A percentile compares a stretch with the other conserved stretches of the same genome.
phyloP scores from a whole-genome alignment of 2,888 invertebrate species.

The Latrodectus elegans region DNA sequence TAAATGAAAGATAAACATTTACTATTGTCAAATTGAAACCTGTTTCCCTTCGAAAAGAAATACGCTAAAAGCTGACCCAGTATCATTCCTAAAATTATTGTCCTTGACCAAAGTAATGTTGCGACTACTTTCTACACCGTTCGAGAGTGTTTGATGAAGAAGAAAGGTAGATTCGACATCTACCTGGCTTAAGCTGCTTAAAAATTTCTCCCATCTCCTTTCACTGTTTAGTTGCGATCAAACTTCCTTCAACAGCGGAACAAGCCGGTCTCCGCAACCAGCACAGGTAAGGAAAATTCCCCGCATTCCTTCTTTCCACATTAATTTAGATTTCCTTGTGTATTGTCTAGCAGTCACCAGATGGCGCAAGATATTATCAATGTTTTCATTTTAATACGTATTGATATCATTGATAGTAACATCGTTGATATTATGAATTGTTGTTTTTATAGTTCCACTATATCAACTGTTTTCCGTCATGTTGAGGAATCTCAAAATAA shows the following conservation, averaged over 20 bases:
- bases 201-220: constrained; percentile 51
- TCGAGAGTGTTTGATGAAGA: neutral
- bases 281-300: constrained; percentile 42
- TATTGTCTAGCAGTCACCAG: constrained; percentile 8
- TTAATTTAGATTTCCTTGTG: too few species aligned
- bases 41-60: constrained; percentile 37
- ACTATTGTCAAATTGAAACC: constrained; percentile 35
- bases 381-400: neutral
- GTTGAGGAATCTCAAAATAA: too few species aligned
- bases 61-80: constrained; percentile 56
- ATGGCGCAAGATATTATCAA: constrained; percentile 33
- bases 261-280: constrained; percentile 2
- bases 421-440: too few species aligned
- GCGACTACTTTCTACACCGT: constrained; percentile 30
- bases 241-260: constrained; percentile 51
- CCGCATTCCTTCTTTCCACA: neutral
- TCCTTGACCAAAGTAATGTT: constrained; percentile 64
- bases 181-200: constrained; percentile 26
- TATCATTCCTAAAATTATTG: constrained; percentile 38
- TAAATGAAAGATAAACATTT: neutral
- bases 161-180: constrained; percentile 38
- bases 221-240: constrained; percentile 57
- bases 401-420: too few species aligned
- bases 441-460: too few species aligned
- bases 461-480: too few species aligned